A percentile compares a stretch with the other conserved stretches of the same genome.
phyloP scores from a whole-genome alignment of 2,797 vertebrate species.

The Melanotaenia nigrans region DNA sequence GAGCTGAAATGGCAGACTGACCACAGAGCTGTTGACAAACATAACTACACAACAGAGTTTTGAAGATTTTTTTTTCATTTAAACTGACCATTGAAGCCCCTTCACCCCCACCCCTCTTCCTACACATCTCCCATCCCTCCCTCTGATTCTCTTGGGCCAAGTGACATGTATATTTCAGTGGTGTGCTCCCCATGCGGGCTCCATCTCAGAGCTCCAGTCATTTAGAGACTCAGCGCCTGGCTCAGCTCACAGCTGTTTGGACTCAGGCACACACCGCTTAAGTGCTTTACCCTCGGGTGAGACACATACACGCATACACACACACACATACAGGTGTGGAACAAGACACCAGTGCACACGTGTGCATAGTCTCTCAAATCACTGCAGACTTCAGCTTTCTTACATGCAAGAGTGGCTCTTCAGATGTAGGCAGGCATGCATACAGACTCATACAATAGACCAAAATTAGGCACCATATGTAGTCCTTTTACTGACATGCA shows the following conservation, averaged over 20 bases:
- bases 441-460: constrained; percentile 40
- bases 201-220: constrained; percentile 72
- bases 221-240: constrained; percentile 72
- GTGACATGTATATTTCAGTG: constrained; percentile 85
- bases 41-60: constrained; percentile 33
- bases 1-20: constrained; percentile 59
- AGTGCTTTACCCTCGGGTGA: constrained; percentile 85
- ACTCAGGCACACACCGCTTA: constrained; percentile 83
- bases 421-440: constrained; percentile 59
- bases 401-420: constrained; percentile 54
- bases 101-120: constrained; percentile 18
- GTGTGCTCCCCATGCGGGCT: constrained; percentile 72
- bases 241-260: constrained; percentile 85
- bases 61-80: constrained; percentile 8
- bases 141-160: constrained; percentile 37
- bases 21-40: constrained; percentile 40
- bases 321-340: constrained; percentile 35
- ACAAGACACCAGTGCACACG: constrained; percentile 44
- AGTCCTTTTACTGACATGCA: constrained; percentile 40
- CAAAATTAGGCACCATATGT: constrained; percentile 43
- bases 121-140: constrained; percentile 13
- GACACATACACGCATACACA: constrained; percentile 62
- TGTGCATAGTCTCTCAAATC: constrained; percentile 54
- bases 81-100: constrained; percentile 33
- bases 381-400: constrained; percentile 57